Conservation (phyloP, 2,888 invertebrate species). For the Malthinus flaveolus region DNA sequence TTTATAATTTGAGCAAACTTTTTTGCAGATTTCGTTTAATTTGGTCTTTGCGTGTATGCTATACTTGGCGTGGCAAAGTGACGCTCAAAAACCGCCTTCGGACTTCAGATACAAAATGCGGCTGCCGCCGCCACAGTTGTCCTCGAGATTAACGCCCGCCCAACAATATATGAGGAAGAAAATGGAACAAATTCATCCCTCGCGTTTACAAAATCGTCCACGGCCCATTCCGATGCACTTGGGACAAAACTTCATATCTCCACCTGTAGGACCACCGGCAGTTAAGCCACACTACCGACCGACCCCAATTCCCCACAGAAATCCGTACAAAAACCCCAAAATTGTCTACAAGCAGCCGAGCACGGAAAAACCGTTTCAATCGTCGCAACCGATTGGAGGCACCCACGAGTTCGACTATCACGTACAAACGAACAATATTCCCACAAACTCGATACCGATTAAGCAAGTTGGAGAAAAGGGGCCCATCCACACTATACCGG, state of each 20-base stretch:
- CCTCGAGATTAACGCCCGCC: conserved; percentile 42
- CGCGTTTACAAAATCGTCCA: conserved; percentile 21
- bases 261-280: conserved; percentile 16
- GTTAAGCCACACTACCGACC: not conserved
- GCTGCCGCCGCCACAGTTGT: conserved; percentile 47
- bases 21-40: not conserved
- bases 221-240: conserved; percentile 35
- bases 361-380: conserved; percentile 28
- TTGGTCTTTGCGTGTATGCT: not conserved
- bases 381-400: conserved; percentile 38
- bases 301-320: conserved; percentile 34
- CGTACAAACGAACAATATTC: conserved; percentile 49
- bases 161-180: conserved; percentile 44
- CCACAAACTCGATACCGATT: conserved; percentile 46
- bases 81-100: conserved; percentile 6
- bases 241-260: conserved; percentile 18
- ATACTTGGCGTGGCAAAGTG: conserved; percentile 1
- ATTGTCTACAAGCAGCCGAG: conserved; percentile 7
- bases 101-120: conserved; percentile 34
- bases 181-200: conserved; percentile 15
- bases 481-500: conserved; percentile 85
- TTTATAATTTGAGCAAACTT: not conserved
- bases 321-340: conserved; percentile 41
- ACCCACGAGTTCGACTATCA: conserved; percentile 48
- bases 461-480: conserved; percentile 60